Conservation (phyloP, 2,113 vertebrate genomes). For the Cinclus cinclus region DNA sequence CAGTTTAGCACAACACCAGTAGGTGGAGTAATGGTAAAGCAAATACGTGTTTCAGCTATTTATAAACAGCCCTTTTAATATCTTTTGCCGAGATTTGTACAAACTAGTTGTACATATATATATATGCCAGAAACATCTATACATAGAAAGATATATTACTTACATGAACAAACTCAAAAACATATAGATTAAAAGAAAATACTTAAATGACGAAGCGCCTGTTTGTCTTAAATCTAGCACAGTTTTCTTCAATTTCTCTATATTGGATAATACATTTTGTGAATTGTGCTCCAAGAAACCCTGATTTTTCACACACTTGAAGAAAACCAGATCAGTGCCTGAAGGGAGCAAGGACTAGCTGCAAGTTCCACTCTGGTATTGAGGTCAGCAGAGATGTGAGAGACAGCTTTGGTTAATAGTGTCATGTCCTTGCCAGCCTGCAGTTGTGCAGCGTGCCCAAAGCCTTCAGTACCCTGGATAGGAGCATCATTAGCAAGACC, state of each 20-base stretch:
- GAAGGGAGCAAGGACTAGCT: not conserved
- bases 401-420: conserved; percentile 30
- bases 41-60: conserved; percentile 54
- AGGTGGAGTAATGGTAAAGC: conserved; percentile 81
- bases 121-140: not conserved
- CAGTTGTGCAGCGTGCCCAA: not conserved
- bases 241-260: not conserved
- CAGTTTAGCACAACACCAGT: conserved; percentile 70
- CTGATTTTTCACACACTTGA: not conserved
- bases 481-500: not conserved
- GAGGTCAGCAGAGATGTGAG: conserved; percentile 44
- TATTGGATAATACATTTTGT: not conserved
- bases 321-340: not conserved
- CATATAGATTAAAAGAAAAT: not conserved
- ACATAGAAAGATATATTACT: not conserved
- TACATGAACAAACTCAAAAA: not conserved
- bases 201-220: not conserved
- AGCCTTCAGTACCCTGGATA: not conserved
- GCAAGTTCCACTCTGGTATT: not conserved
- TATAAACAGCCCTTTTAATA: conserved; percentile 47
- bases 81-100: conserved; percentile 41
- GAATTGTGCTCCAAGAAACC: not conserved
- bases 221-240: not conserved
- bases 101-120: not conserved
- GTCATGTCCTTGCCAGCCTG: conserved; percentile 22